Evolutionary conservation across 2,797 vertebrate species (phyloP).

Genomic region (Siniperca undulata): DNA sequence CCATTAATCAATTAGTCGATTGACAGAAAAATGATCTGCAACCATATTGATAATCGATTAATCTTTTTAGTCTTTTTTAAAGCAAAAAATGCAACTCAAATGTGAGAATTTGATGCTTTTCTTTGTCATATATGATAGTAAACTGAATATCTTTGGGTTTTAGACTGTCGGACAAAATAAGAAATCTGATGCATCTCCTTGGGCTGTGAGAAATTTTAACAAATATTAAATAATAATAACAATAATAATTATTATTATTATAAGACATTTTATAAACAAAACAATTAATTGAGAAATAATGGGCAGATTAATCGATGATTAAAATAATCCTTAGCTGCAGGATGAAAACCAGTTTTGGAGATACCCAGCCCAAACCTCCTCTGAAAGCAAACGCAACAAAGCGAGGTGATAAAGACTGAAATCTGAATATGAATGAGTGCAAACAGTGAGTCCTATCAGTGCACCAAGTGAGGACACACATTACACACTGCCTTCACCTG

Average conservation of each 20-base stretch:
- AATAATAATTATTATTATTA: no score
- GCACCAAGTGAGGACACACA: conserved; percentile 10
- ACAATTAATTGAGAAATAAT: neutral
- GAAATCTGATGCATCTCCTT: neutral
- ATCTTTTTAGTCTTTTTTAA: neutral
- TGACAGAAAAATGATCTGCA: neutral
- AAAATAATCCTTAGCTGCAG: neutral
- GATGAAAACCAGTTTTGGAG: neutral
- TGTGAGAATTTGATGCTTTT: neutral
- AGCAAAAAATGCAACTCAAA: neutral
- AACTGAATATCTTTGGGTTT: neutral
- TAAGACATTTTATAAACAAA: neutral
- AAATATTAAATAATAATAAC: neutral
- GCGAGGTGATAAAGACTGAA: neutral
- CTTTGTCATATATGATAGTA: neutral
- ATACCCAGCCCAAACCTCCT: neutral
- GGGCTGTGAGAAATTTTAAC: neutral
- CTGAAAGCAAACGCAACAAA: conserved; percentile 4
- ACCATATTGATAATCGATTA: no score
- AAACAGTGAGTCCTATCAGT: conserved; percentile 26
- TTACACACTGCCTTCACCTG: conserved; percentile 9
- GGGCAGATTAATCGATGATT: neutral
- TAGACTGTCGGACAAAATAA: neutral
- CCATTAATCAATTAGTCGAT: neutral
- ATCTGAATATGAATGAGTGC: conserved; percentile 15